Percentiles rank a stretch among this genome's conserved stretches.
phyloP scores from a whole-genome alignment of 2,113 vertebrate genomes.

The Gasterosteus aculeatus region DNA sequence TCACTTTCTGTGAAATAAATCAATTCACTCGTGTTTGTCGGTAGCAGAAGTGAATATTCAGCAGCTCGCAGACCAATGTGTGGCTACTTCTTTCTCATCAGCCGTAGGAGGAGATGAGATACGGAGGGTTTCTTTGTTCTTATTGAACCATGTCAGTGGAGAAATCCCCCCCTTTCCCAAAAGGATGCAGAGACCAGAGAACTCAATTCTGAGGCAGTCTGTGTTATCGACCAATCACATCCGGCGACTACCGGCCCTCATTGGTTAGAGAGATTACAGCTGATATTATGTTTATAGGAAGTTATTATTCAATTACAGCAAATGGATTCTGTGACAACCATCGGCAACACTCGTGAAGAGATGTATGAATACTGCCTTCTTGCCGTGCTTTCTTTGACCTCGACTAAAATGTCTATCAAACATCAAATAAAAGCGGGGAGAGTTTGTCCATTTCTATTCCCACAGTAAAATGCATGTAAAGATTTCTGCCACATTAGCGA shows the following conservation, averaged over 20 bases:
- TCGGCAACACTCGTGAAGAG: too few species aligned
- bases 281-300: constrained; percentile 1
- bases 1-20: constrained; percentile 9
- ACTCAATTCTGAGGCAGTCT: constrained; percentile 55
- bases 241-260: constrained; percentile 17
- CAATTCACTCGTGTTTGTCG: constrained; percentile 23
- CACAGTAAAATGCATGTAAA: background rate
- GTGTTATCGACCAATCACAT: constrained; percentile 53
- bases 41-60: background rate
- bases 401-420: background rate
- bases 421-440: background rate
- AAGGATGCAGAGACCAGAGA: constrained; percentile 46
- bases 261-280: constrained; percentile 33
- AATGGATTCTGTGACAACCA: background rate
- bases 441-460: background rate
- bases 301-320: background rate
- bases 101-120: constrained; percentile 1
- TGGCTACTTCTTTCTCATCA: background rate
- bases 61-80: background rate
- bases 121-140: constrained; percentile 37
- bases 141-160: constrained; percentile 46
- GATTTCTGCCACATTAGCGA: background rate
- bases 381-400: background rate
- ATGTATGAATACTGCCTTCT: too few species aligned
- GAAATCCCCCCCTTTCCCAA: constrained; percentile 36